phyloP scores from a whole-genome alignment of 2,888 invertebrate genomes.

The Tipula vernalis region DNA sequence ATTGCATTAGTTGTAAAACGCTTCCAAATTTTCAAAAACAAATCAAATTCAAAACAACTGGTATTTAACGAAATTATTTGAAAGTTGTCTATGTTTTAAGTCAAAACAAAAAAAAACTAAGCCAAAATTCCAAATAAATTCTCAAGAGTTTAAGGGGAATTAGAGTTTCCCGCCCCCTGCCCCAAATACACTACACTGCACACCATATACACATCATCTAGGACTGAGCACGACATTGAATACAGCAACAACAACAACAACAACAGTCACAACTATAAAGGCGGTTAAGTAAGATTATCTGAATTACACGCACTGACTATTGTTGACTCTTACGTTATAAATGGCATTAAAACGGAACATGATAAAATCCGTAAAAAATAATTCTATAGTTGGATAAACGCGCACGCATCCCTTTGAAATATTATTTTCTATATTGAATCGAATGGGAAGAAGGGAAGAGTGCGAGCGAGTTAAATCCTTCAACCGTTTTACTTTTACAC shows the following conservation, averaged over 20 bases:
- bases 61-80: too few relatives aligned
- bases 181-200: too few relatives aligned
- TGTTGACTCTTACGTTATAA: neutral
- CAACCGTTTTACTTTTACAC: neutral
- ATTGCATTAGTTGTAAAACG: too few relatives aligned
- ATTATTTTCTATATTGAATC: neutral
- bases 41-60: too few relatives aligned
- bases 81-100: too few relatives aligned
- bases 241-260: neutral
- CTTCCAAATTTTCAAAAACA: too few relatives aligned
- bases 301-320: neutral
- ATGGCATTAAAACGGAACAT: neutral
- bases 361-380: neutral
- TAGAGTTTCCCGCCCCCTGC: too few relatives aligned
- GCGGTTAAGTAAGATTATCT: neutral
- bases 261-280: neutral
- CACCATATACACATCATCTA: too few relatives aligned
- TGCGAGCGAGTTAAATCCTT: neutral
- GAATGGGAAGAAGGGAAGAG: neutral
- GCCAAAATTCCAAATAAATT: too few relatives aligned
- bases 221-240: too few relatives aligned
- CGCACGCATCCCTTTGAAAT: neutral
- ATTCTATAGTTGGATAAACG: neutral
- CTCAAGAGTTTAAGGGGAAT: too few relatives aligned
- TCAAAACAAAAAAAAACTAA: too few relatives aligned